Evolutionary conservation across 2,797 vertebrate species (phyloP).

Genomic region (Eulemur albifrons): DNA sequence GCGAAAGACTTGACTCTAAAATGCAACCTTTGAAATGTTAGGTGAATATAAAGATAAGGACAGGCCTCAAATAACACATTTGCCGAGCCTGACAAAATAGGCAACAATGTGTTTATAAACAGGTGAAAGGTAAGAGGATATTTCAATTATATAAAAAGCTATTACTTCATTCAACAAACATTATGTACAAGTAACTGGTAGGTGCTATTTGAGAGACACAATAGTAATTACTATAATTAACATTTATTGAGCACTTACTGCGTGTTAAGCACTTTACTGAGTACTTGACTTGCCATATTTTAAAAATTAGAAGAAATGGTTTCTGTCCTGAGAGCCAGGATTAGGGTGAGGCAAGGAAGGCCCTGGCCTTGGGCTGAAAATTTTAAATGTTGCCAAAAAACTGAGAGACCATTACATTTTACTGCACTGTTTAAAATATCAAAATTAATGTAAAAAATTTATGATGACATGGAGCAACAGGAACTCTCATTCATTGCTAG

Average conservation of each 20-base stretch:
- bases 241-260: background rate
- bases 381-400: background rate
- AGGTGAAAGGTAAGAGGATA: background rate
- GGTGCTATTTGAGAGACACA: background rate
- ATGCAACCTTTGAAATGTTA: constrained; percentile 20
- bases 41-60: background rate
- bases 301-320: background rate
- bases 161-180: background rate
- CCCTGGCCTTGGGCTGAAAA: background rate
- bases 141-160: background rate
- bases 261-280: background rate
- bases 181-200: background rate
- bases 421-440: background rate
- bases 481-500: background rate
- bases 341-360: background rate
- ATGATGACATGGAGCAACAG: background rate
- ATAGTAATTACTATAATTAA: background rate
- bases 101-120: background rate
- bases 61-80: background rate
- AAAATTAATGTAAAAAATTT: background rate
- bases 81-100: background rate
- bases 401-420: background rate
- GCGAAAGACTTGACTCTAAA: background rate
- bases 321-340: background rate
- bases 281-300: background rate